phyloP scores from a whole-genome alignment of 2,113 vertebrate genomes.

The Macquaria ambigua region DNA sequence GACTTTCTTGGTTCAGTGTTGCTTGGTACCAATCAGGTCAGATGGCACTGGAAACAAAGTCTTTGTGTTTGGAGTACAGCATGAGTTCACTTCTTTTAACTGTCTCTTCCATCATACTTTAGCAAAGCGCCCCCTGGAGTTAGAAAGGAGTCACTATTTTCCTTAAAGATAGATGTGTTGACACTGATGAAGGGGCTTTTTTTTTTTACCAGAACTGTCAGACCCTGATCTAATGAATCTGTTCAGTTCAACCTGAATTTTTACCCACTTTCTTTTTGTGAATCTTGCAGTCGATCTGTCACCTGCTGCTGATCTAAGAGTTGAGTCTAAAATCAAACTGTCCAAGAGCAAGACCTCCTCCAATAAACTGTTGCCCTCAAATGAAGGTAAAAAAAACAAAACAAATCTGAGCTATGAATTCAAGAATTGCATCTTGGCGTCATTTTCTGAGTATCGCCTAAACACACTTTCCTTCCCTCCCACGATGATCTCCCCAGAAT shows the following conservation, averaged over 20 bases:
- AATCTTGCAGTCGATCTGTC: conserved; percentile 65
- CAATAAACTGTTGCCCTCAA: conserved; percentile 43
- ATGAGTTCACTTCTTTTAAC: not conserved
- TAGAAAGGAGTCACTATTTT: not conserved
- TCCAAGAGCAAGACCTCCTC: conserved; percentile 66
- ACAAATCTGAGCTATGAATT: not conserved
- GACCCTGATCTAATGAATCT: not conserved
- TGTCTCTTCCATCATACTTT: not conserved
- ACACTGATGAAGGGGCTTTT: not conserved
- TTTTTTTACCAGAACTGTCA: not conserved
- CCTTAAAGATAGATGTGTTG: not conserved
- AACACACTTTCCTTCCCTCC: conserved; percentile 40
- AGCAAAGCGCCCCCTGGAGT: conserved; percentile 16
- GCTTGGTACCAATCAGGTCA: not conserved
- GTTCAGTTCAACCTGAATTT: not conserved
- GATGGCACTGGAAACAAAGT: not conserved
- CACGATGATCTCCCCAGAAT: conserved; percentile 76
- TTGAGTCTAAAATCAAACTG: conserved; percentile 68
- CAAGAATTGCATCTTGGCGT: not conserved
- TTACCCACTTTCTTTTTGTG: not conserved
- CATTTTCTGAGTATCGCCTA: not conserved
- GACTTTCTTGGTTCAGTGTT: not conserved
- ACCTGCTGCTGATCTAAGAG: conserved; percentile 72
- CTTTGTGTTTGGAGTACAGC: not conserved
- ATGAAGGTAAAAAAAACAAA: conserved; percentile 71